Evolutionary conservation across 2,797 vertebrate species (phyloP).

Genomic region (Setipinna tenuifilis): DNA sequence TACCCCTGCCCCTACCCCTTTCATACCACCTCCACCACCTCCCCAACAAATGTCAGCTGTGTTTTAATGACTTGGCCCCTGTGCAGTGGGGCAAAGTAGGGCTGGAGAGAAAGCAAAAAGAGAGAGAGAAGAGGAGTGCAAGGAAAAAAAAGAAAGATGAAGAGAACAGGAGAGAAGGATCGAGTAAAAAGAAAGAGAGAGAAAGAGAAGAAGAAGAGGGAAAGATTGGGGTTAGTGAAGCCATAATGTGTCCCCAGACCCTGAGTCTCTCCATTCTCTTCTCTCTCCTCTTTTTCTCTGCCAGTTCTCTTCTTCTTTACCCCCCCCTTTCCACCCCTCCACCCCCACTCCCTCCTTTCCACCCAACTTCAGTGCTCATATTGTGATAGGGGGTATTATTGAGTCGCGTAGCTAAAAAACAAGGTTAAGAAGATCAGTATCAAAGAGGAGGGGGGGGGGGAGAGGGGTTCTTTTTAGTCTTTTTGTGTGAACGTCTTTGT

Average conservation of each 20-base stretch:
- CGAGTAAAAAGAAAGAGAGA: neutral
- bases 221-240: neutral
- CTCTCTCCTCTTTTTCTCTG: neutral
- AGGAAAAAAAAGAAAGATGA: neutral
- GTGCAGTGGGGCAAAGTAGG: neutral
- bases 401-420: conserved; percentile 76
- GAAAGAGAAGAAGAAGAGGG: neutral
- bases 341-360: neutral
- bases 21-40: neutral
- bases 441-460: conserved; percentile 69
- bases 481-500: conserved; percentile 18
- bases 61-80: neutral
- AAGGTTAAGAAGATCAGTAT: conserved; percentile 78
- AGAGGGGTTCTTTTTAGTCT: conserved; percentile 14
- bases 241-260: neutral
- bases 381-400: conserved; percentile 75
- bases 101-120: neutral
- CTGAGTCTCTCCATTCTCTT: neutral
- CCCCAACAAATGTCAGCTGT: neutral
- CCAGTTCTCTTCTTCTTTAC: conserved; percentile 57
- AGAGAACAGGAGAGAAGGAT: neutral
- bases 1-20: neutral
- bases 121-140: neutral
- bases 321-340: neutral
- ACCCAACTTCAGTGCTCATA: conserved; percentile 50